Evolutionary conservation across 30 jellyfish, hydroid and myxozoan species (phyloP), one percentile per base, ranked within the genome.

Genomic region (Catostylus mosaicus): DNA sequence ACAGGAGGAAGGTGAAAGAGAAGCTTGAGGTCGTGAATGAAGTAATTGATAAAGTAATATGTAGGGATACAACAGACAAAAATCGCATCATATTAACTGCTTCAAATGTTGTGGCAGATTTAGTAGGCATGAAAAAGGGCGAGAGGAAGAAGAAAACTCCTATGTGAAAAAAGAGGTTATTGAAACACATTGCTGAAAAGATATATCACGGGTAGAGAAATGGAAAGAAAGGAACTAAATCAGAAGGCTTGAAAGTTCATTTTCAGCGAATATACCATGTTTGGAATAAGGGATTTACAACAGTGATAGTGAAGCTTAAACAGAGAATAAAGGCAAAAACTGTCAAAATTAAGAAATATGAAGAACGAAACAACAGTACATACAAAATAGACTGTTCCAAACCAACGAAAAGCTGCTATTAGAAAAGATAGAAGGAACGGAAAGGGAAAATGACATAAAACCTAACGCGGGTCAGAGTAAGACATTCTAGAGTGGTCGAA

Each of bases 251-350:
- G 47, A 47, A 51, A 56, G 30, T 24, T 71, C 40, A 75, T 20
- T 26, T 47, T 1, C 59, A 52, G 30, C 19, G 54, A 51, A 75
- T 43, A 59, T 26, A 77, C 38, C 80, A 75, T 77, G 88, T 57
- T 54, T 54, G 88, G 80, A 77, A 60, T 54, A 77, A 54, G 38
- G 80, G 60, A 1, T 29, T 30, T 77, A 60, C 35, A 23, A 77
- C 88, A 54, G 88, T 37, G 20, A 78, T 36, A 32, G 89, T 30
- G 81, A 33, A 75, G 50, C 10, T 60, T 1, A 78, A 59, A 47
- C 89, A 78, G 67, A 78, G 79, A 78, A 78, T 78, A 61, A 59
- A 59, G 71, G 70, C 80, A 78, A 33, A 37, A 27, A 33, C 18
- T 71, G 71, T 70, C 70, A 57, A 78, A 82, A 60, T 57, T 78